Evolutionary conservation across 2,113 vertebrate genomes (phyloP).

Genomic region (Prochilodus magdalenae): DNA sequence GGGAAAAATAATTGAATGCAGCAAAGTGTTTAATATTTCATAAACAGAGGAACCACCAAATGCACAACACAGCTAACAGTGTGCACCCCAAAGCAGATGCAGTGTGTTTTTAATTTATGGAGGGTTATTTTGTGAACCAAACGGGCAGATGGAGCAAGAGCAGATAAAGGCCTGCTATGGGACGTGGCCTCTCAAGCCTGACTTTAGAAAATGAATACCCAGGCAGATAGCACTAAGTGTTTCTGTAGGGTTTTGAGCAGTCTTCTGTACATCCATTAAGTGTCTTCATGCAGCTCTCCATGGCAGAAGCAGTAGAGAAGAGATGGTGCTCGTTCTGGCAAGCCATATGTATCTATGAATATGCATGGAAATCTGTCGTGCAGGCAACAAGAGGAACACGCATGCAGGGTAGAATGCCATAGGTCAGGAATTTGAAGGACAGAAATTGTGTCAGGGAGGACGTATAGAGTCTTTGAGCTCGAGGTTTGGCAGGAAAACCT

Average conservation of each 20-base stretch:
- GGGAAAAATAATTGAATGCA: conserved; percentile 68
- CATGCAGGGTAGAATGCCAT: conserved; percentile 69
- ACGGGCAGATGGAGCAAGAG: conserved; percentile 76
- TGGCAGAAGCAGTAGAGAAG: conserved; percentile 59
- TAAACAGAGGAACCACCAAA: conserved; percentile 73
- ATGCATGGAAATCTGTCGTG: conserved; percentile 80
- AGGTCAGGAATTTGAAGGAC: conserved; percentile 72
- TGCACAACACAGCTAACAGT: conserved; percentile 74
- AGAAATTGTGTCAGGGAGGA: conserved; percentile 71
- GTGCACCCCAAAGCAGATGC: conserved; percentile 75
- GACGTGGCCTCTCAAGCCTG: conserved; percentile 68
- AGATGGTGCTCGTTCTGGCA: conserved; percentile 71
- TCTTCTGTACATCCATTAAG: conserved; percentile 60
- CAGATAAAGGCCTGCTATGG: conserved; percentile 76
- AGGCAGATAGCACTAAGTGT: conserved; percentile 17
- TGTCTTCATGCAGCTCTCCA: conserved; percentile 59
- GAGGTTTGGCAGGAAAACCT: conserved; percentile 13
- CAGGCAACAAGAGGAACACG: conserved; percentile 69
- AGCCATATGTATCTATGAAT: conserved; percentile 81
- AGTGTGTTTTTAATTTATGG: conserved; percentile 76
- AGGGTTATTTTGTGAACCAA: conserved; percentile 62
- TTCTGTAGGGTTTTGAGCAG: conserved; percentile 52
- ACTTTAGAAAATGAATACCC: conserved; percentile 33
- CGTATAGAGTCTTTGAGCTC: conserved; percentile 37
- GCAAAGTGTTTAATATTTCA: conserved; percentile 77